Evolutionary conservation across 2,113 vertebrate genomes (phyloP).

Genomic region (Hystrix cristata): DNA sequence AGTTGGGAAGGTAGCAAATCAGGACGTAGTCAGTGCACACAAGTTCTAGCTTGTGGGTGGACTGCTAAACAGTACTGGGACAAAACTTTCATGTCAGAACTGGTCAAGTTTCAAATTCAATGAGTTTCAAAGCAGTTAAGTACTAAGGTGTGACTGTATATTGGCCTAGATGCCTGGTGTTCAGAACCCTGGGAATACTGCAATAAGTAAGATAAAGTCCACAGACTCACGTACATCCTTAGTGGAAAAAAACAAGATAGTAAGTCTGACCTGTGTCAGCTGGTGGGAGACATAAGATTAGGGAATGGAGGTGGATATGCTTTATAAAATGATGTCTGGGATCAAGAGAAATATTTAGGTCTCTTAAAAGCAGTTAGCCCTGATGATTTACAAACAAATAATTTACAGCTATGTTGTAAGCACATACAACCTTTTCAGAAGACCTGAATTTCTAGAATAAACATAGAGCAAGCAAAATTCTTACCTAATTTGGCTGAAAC

Average conservation of each 20-base stretch:
- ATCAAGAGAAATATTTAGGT: neutral
- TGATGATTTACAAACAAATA: neutral
- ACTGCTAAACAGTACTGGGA: neutral
- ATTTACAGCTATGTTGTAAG: neutral
- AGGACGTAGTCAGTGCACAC: neutral
- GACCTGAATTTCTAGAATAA: neutral
- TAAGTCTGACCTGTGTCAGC: neutral
- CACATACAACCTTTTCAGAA: neutral
- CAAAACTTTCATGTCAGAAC: neutral
- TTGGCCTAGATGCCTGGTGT: neutral
- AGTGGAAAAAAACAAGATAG: neutral
- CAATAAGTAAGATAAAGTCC: neutral
- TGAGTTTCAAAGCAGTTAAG: neutral
- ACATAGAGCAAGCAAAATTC: slow-evolving; percentile 52
- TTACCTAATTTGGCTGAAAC: slow-evolving; percentile 95
- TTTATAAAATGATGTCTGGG: neutral
- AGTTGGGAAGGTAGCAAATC: neutral
- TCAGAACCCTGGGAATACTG: rapidly evolving
- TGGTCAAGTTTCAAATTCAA: neutral
- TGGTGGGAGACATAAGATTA: neutral
- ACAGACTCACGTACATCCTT: neutral
- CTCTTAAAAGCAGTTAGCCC: neutral
- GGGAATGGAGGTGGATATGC: neutral
- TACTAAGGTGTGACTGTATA: neutral
- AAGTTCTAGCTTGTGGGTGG: neutral